Percentiles rank a stretch among this genome's conserved stretches.
Evolutionary conservation across 1,140 invertebrate genomes (phyloP).

Genomic region (Aethina tumida): DNA sequence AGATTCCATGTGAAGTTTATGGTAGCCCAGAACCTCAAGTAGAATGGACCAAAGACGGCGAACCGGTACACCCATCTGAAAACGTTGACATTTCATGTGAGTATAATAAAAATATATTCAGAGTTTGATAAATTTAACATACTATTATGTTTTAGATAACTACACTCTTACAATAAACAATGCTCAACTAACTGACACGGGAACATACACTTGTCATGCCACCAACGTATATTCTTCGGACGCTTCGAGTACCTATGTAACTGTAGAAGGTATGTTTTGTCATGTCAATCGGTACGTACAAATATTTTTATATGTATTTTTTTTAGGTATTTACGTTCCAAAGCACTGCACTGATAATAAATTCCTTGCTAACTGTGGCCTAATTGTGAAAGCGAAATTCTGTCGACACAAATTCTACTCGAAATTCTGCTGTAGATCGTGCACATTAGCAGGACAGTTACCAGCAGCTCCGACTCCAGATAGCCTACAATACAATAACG

Average conservation of each 20-base stretch:
- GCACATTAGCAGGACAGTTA: constrained; percentile 61
- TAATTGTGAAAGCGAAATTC: constrained; percentile 73
- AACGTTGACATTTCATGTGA: constrained; percentile 53
- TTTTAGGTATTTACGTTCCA: constrained; percentile 60
- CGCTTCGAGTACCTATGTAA: constrained; percentile 38
- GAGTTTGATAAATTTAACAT: constrained; percentile 5
- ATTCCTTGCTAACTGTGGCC: constrained; percentile 79
- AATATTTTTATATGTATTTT: constrained; percentile 10
- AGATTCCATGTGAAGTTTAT: constrained; percentile 61
- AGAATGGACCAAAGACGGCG: constrained; percentile 68
- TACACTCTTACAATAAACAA: constrained; percentile 55
- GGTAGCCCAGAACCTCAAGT: constrained; percentile 66
- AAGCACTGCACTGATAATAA: constrained; percentile 74
- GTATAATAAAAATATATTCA: constrained; percentile 8
- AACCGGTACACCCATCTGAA: constrained; percentile 39
- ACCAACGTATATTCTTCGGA: constrained; percentile 57
- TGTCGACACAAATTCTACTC: constrained; percentile 83
- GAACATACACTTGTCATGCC: constrained; percentile 70
- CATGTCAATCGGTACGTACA: constrained; percentile 3
- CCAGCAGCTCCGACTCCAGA: constrained; percentile 15
- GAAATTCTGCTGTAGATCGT: constrained; percentile 87
- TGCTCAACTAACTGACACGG: constrained; percentile 56
- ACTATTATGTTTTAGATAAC: constrained; percentile 42
- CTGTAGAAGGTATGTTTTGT: constrained; percentile 52
- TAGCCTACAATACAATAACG: constrained; percentile 14